Evolutionary conservation across 1,140 invertebrate genomes (phyloP).

Genomic region (Calliphora vicina): DNA sequence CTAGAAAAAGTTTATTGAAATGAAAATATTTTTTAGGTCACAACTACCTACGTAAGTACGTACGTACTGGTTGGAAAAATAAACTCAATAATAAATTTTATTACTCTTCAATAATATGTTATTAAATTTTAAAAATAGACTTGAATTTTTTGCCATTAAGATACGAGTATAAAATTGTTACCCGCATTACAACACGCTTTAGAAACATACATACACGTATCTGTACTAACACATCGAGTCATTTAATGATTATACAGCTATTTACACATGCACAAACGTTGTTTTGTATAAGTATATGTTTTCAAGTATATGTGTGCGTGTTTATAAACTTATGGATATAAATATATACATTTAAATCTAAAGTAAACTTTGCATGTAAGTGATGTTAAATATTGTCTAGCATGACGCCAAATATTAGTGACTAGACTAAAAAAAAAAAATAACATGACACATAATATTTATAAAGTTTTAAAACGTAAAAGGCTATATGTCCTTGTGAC

Average conservation of each 20-base stretch:
- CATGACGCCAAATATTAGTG: neutral
- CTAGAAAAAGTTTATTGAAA: neutral
- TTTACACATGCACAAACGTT: neutral
- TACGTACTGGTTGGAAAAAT: neutral
- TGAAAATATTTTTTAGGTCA: neutral
- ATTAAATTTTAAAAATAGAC: conserved; percentile 1
- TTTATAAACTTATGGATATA: neutral
- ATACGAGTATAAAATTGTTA: neutral
- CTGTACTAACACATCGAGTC: no score
- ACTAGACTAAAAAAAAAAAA: neutral
- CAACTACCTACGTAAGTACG: neutral
- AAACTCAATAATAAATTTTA: neutral
- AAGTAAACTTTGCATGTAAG: neutral
- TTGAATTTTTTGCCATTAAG: neutral
- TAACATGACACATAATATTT: neutral
- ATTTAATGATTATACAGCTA: no score
- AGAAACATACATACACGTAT: neutral
- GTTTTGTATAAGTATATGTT: neutral
- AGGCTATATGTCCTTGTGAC: neutral
- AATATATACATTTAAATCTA: neutral
- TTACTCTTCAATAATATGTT: neutral
- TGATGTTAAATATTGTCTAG: neutral
- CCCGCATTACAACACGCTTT: neutral
- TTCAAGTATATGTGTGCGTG: neutral
- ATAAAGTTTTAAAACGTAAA: neutral